Evolutionary conservation across 2,797 vertebrate species (phyloP), one percentile per base, ranked within the genome.

Genomic region (Anabas testudineus): DNA sequence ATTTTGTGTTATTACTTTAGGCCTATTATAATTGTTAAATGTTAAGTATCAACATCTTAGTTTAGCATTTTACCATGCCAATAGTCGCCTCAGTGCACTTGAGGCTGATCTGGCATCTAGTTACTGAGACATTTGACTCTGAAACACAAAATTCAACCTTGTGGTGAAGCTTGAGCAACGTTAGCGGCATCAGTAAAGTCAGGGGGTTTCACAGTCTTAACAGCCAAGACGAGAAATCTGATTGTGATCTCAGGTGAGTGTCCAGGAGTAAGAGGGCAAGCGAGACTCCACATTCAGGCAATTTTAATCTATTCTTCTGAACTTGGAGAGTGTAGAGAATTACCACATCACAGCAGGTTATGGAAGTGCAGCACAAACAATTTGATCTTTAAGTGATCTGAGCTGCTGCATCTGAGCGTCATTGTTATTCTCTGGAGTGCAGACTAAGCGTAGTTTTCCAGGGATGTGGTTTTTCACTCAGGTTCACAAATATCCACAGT

Each of bases 401-500:
- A 75, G 37, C 63, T 21, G 45, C 62, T 55, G 57, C 61, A 22
- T 63, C 45, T 21, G 30, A 63, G 46, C 28, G 61, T 48, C 54
- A 10, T 37, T 41, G 51, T 19, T 15, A 39, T 14, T 5, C 32
- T 39, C 18, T 5, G 22, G 54, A 37, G 41, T 18, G 52, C 53
- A 21, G 45, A 47, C 43, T 10, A 8, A 18, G 13, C n/a, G 39
- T 8, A n/a, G 51, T 56, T 64, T 55, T 80, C 52, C 46, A 41
- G 37, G 41, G 46, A 71, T 64, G 26, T 74, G 74, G 14, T 53
- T 71, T 61, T 75, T 56, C 48, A 12, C 45, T 67, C 53, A 28
- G 14, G 18, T 70, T 70, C 68, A 51, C 72, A 58, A 61, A 78
- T 61, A 67, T 53, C 51, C 61, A 2, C 78, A 78, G 53, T 1